Percentiles rank a stretch among this genome's conserved stretches.
Evolutionary conservation across 2,888 invertebrate genomes (phyloP).

Genomic region (Diabrotica balteata): DNA sequence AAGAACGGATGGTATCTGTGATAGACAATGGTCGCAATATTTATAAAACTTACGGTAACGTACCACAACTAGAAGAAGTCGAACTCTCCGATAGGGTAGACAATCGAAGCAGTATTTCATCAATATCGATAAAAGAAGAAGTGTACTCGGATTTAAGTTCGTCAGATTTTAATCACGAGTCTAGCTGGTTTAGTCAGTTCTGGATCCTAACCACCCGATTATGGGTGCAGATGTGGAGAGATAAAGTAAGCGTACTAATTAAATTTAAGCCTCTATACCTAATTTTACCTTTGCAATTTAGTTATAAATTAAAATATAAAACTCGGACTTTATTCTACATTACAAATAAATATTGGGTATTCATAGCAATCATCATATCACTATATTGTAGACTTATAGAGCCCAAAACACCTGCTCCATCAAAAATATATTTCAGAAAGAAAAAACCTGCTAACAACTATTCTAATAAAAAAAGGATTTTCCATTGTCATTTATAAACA

Average conservation of each 20-base stretch:
- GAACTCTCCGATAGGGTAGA: constrained; percentile 25
- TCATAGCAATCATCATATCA: too few species aligned
- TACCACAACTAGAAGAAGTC: background rate
- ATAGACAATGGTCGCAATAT: constrained; percentile 70
- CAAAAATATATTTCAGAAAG: too few species aligned
- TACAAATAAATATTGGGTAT: too few species aligned
- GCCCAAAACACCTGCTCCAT: too few species aligned
- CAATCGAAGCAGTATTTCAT: constrained; percentile 30
- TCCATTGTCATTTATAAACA: too few species aligned
- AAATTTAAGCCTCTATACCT: too few species aligned
- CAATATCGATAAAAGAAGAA: constrained; percentile 25
- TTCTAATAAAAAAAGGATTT: too few species aligned
- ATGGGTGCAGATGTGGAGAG: constrained; percentile 77
- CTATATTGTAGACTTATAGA: too few species aligned
- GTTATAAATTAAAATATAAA: too few species aligned
- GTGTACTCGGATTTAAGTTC: constrained; percentile 14
- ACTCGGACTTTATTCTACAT: too few species aligned
- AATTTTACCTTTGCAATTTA: too few species aligned
- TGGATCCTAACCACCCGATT: constrained; percentile 71
- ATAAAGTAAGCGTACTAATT: constrained; percentile 65
- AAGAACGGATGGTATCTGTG: constrained; percentile 72
- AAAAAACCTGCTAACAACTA: too few species aligned
- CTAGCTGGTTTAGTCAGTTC: constrained; percentile 70
- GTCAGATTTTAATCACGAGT: constrained; percentile 35
- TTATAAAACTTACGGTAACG: constrained; percentile 40